Conservation (phyloP, 2,888 invertebrate genomes). For the Rugalucina vietnamica region DNA sequence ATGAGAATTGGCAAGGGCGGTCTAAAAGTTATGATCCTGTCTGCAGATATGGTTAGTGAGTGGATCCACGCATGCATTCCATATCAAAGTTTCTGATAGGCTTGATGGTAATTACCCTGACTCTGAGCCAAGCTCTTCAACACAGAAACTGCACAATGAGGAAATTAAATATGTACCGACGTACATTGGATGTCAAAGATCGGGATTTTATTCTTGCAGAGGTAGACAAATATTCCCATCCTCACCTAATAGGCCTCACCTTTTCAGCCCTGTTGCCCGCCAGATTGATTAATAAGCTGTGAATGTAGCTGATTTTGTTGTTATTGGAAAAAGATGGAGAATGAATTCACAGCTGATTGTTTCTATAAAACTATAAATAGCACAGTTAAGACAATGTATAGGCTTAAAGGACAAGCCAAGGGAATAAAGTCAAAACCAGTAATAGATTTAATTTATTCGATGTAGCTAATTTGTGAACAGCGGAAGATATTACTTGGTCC, state of each 20-base stretch:
- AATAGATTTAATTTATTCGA: constrained; percentile 1
- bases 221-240: too few relatives aligned
- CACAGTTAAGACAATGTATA: neutral
- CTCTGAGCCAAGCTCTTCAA: neutral
- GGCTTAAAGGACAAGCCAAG: neutral
- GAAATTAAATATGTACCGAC: too few relatives aligned
- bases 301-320: neutral
- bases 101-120: neutral
- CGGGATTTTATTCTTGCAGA: neutral
- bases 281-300: neutral
- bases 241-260: neutral
- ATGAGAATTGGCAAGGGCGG: too few relatives aligned
- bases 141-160: too few relatives aligned
- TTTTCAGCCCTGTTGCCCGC: neutral
- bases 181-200: neutral
- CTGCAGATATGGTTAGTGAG: too few relatives aligned
- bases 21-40: too few relatives aligned
- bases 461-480: constrained; percentile 16
- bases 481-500: constrained; percentile 17
- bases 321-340: constrained; percentile 7
- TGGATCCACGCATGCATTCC: too few relatives aligned
- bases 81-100: neutral
- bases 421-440: neutral
- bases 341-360: neutral
- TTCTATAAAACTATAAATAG: constrained; percentile 1